A percentile compares a stretch with the other conserved stretches of the same genome.
Evolutionary conservation across 1,140 invertebrate genomes (phyloP).

Genomic region (Penaeus vannamei): DNA sequence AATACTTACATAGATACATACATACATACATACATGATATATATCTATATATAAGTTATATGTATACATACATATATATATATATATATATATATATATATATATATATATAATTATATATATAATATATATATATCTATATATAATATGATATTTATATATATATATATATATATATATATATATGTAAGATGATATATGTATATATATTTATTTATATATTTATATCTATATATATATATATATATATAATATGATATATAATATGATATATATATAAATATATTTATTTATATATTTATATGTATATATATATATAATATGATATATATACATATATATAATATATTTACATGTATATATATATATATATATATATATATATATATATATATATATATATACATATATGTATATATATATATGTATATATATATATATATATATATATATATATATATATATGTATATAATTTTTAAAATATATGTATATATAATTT

Average conservation of each 20-base stretch:
- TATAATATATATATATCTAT: constrained; percentile 1
- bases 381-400: constrained; percentile 33
- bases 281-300: not conserved
- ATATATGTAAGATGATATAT: too few relatives aligned
- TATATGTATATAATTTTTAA: too few relatives aligned
- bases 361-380: not conserved
- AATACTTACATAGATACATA: not conserved
- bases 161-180: constrained; percentile 23
- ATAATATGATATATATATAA: too few relatives aligned
- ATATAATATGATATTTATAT: not conserved
- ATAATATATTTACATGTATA: not conserved
- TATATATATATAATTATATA: not conserved
- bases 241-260: too few relatives aligned
- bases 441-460: too few relatives aligned
- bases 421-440: too few relatives aligned
- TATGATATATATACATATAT: constrained; percentile 14
- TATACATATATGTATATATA: not conserved
- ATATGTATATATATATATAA: not conserved
- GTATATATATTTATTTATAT: not conserved
- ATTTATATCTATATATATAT: not conserved
- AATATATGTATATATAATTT: too few relatives aligned
- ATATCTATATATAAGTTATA: too few relatives aligned
- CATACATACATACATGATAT: not conserved
- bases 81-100: not conserved
- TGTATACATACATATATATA: not conserved